Evolutionary conservation across 2,797 vertebrate genomes (phyloP).

Genomic region (Esox masquinongy): DNA sequence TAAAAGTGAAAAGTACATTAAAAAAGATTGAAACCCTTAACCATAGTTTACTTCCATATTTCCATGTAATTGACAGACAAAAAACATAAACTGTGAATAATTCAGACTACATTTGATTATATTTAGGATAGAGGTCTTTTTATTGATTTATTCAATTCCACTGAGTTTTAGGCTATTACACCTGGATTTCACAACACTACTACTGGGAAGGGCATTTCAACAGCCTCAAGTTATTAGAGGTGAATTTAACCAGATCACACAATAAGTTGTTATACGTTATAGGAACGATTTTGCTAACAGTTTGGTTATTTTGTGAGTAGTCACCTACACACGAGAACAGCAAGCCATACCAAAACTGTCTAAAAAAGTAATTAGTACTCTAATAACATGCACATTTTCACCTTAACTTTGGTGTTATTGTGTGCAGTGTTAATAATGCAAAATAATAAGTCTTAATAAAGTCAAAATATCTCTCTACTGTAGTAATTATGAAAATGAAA

Average conservation of each 20-base stretch:
- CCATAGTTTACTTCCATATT: constrained; percentile 40
- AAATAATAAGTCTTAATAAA: no score
- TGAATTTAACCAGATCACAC: not conserved
- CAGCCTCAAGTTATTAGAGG: not conserved
- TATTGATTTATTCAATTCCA: not conserved
- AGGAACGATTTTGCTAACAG: not conserved
- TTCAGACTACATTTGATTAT: not conserved
- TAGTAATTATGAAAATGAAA: not conserved
- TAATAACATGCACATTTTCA: not conserved
- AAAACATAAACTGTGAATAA: not conserved
- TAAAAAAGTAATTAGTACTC: not conserved
- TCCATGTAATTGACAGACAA: constrained; percentile 26
- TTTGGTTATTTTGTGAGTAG: not conserved
- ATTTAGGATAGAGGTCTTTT: not conserved
- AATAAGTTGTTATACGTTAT: not conserved
- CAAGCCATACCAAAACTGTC: not conserved
- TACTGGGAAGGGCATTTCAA: not conserved
- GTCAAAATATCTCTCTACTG: not conserved
- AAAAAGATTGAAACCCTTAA: constrained; percentile 7
- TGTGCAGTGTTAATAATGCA: not conserved
- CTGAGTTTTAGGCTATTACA: not conserved
- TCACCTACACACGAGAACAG: not conserved
- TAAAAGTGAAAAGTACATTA: constrained; percentile 9
- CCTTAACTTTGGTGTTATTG: not conserved
- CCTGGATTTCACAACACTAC: not conserved